Evolutionary conservation across 2,797 vertebrate genomes (phyloP).

Genomic region (Phyllotis vaccarum): DNA sequence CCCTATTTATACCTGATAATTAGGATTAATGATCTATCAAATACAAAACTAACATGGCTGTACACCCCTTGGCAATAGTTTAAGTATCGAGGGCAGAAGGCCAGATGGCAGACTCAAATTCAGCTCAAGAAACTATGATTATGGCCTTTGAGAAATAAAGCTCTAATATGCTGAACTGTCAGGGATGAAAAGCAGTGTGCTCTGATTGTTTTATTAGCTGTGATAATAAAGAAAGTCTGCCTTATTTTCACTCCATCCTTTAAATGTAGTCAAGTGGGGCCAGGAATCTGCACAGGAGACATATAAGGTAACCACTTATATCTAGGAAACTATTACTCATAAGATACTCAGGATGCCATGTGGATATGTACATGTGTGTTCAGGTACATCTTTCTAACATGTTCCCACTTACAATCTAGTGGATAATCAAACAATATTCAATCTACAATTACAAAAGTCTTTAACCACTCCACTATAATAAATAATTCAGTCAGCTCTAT

Average conservation of each 20-base stretch:
- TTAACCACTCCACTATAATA: background rate
- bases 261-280: background rate
- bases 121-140: background rate
- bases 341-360: background rate
- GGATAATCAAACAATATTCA: background rate
- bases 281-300: background rate
- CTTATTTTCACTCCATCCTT: background rate
- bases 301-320: background rate
- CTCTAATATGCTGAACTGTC: background rate
- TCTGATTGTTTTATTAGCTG: background rate
- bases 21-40: background rate
- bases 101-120: background rate
- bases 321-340: background rate
- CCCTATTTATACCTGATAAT: background rate
- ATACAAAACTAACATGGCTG: background rate
- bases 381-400: background rate
- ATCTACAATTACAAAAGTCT: background rate
- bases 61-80: background rate
- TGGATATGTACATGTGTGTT: background rate
- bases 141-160: background rate
- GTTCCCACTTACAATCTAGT: too few relatives aligned
- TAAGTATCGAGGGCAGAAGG: background rate
- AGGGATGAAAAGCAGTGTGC: background rate
- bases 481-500: background rate
- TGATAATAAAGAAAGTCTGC: background rate